These are phyloP conservation scores for Phytoseiulus persimilis DNA, from an alignment of 2,888 invertebrate species.

Conservation along the genomic window DNA sequence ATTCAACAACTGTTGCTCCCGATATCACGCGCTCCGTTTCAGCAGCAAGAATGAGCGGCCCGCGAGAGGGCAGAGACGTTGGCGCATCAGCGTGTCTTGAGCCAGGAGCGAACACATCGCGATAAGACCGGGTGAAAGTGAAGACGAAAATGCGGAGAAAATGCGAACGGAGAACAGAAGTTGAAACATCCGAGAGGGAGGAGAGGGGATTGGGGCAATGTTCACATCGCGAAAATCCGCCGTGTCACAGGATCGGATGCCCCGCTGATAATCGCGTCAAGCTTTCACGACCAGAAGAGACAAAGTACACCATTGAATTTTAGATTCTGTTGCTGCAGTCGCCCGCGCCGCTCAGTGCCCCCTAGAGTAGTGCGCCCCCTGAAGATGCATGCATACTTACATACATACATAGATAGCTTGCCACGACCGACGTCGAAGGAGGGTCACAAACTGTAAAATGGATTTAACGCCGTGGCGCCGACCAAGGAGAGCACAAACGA, in stretches of 20 bases:
- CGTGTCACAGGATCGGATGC: not conserved
- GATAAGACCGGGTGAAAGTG: not conserved
- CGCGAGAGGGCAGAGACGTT: no score
- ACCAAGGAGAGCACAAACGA: not conserved
- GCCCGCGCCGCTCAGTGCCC: not conserved
- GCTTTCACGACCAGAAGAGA: not conserved
- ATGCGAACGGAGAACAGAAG: not conserved
- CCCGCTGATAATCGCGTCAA: slow-evolving; percentile 5
- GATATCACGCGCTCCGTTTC: no score
- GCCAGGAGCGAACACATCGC: not conserved
- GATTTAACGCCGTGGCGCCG: not conserved
- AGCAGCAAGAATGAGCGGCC: no score
- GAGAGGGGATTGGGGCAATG: not conserved
- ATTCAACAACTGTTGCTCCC: no score
- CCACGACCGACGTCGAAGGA: not conserved
- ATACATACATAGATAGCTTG: not conserved
- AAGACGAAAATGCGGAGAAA: not conserved
- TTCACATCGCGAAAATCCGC: not conserved
- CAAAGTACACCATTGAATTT: slow-evolving; percentile 5
- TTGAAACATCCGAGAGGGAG: not conserved
- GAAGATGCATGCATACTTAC: not conserved
- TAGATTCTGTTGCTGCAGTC: not conserved
- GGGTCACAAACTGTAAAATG: not conserved
- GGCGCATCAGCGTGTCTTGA: not conserved
- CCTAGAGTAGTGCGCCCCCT: not conserved